Conservation (phyloP, 2,888 invertebrate genomes). For the Xanthostigma xanthostigma region DNA sequence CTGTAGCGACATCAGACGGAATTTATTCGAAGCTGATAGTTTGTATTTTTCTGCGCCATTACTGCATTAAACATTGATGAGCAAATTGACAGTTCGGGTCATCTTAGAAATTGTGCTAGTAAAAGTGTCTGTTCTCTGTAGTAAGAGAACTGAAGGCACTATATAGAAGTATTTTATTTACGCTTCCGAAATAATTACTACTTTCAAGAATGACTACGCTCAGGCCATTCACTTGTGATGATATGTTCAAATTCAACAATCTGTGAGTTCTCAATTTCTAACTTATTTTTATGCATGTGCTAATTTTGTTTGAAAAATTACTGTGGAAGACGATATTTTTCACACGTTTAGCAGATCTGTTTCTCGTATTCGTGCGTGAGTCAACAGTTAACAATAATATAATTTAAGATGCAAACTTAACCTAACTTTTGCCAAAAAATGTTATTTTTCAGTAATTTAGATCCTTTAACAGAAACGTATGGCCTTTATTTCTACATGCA, state of each 20-base stretch:
- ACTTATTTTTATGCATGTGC: background rate
- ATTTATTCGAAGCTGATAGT: no score
- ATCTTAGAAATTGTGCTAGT: no score
- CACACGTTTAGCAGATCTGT: background rate
- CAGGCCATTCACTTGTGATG: conserved; percentile 83
- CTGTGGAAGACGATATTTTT: conserved; percentile 2
- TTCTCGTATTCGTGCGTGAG: conserved; percentile 2
- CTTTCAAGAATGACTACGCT: conserved; percentile 68
- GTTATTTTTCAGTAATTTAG: conserved; percentile 65
- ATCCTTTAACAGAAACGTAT: conserved; percentile 94
- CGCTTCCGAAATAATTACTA: background rate
- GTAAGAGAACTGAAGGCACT: no score
- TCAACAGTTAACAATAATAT: background rate
- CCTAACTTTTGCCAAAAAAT: background rate
- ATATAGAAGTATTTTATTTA: no score
- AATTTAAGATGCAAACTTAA: background rate
- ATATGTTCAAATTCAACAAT: conserved; percentile 88
- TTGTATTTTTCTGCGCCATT: no score
- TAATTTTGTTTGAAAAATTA: background rate
- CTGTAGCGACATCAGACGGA: no score
- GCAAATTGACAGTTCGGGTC: no score
- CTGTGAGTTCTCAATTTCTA: conserved; percentile 51
- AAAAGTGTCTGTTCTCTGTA: no score
- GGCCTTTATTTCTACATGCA: conserved; percentile 93
- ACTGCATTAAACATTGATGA: no score